phyloP scores from a whole-genome alignment of 2,113 vertebrate genomes.

The Oreotrochilus melanogaster region DNA sequence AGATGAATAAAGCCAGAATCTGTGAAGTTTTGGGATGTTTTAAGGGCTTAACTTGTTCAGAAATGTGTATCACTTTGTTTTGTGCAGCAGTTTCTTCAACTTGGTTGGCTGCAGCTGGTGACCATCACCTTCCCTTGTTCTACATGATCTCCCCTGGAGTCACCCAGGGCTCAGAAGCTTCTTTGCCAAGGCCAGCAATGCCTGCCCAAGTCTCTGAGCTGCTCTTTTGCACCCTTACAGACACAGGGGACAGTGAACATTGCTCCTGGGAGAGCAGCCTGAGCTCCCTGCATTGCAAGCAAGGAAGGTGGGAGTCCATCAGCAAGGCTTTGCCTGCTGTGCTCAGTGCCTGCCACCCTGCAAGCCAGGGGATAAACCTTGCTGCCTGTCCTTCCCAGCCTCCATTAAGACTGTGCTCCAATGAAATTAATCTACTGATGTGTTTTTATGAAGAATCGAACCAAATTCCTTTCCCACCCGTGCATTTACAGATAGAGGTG shows the following conservation, averaged over 20 bases:
- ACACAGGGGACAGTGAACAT: accelerated
- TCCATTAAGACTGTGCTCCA: accelerated
- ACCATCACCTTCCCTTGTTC: background rate
- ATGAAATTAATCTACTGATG: background rate
- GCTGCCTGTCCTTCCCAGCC: background rate
- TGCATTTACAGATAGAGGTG: background rate
- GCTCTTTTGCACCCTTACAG: background rate
- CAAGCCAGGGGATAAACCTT: background rate
- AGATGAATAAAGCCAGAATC: background rate
- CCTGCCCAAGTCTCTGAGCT: background rate
- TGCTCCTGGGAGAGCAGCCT: accelerated
- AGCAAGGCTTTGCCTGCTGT: background rate
- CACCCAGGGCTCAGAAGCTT: background rate
- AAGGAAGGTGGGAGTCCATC: background rate
- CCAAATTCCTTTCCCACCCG: background rate
- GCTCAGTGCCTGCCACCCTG: background rate
- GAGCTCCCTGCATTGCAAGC: background rate
- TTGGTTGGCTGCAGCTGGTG: background rate
- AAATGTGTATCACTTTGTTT: background rate
- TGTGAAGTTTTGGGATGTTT: background rate
- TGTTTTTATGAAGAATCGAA: background rate
- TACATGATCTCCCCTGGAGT: background rate
- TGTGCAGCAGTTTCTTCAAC: background rate
- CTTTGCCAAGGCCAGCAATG: background rate
- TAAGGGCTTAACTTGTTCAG: background rate